Base-by-base conservation (phyloP, 2,797 vertebrate genomes). In the Saxicola maurus region DNA sequence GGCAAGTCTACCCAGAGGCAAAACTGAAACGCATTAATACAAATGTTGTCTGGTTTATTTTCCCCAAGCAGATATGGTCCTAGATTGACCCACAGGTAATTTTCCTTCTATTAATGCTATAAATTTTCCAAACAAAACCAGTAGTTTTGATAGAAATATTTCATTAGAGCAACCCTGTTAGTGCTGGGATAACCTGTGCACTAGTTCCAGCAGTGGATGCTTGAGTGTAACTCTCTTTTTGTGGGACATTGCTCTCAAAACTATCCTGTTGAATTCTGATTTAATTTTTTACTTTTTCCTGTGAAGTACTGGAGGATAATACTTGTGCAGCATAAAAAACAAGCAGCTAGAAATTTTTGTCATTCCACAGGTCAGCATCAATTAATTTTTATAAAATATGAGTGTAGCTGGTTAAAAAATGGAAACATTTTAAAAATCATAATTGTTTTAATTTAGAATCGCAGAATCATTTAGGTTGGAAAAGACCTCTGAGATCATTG, bases 11-110 rank as follows among this genome's bases (percentile, higher is more conserved):
- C 73, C 40, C 23, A 3, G 9, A 56, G 33, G 48, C 20, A 53
- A 68, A 68, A 45, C 28, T 18, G 38, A 76, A 68, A 45, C 12
- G n/a, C 16, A 2, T 68, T 68, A 45, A 5, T 38, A 13, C 17
- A 31, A 33, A 37, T 0, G 0, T 37, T 48, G 3, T 16, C 53
- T 45, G 43, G 7, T 57, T 67, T 56, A 8, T 74, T 74, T 84
- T 46, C 18, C 10, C 18, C 31, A 45, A 42, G n/a, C 11, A 66
- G 46, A 69, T 75, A 25, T 2, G 8, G 30, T 66, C n/a, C n/a
- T 53, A 57, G 19, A 20, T 30, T 51, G n/a, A 31, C 37, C 5
- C 25, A 60, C 46, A 72, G 42, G 23, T 64, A 43, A 10, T 61
- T 80, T 76, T 46, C 27, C 25, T 60, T 18, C 18, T 15, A 12